Percentiles rank a stretch among this genome's conserved stretches.
These are phyloP conservation scores for Xanthia icteritia DNA, from an alignment of 2,888 invertebrate genomes.

Conservation along the genomic window DNA sequence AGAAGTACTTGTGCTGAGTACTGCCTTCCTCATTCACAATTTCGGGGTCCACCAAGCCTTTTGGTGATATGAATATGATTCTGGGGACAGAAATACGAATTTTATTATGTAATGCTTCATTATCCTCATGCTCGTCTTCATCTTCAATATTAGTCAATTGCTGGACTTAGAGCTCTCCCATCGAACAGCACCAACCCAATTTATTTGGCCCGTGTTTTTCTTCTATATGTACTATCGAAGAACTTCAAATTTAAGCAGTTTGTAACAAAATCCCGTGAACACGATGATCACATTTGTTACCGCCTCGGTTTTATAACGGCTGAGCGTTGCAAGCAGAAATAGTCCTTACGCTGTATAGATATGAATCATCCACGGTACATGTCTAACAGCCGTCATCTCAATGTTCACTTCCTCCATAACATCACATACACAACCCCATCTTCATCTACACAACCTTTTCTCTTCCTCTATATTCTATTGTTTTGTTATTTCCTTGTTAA, in stretches of 20 bases:
- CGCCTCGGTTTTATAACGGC: too few species aligned
- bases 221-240: too few species aligned
- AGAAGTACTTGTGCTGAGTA: slow-evolving; percentile 90
- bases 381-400: not conserved
- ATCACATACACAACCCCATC: too few species aligned
- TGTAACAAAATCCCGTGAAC: too few species aligned
- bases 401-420: not conserved
- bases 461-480: too few species aligned
- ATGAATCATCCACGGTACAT: too few species aligned
- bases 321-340: too few species aligned
- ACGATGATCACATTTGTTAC: too few species aligned
- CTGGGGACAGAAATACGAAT: slow-evolving; percentile 75
- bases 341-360: too few species aligned
- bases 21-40: slow-evolving; percentile 91
- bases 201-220: not conserved
- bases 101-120: not conserved
- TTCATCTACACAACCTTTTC: too few species aligned
- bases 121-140: not conserved
- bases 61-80: slow-evolving; percentile 91
- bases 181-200: not conserved
- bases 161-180: not conserved
- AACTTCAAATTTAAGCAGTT: too few species aligned
- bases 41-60: slow-evolving; percentile 88
- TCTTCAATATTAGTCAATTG: not conserved
- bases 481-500: too few species aligned